Percentiles rank a stretch among this genome's conserved stretches.
Evolutionary conservation across 1,140 invertebrate genomes (phyloP).

Genomic region (Nephila pilipes): DNA sequence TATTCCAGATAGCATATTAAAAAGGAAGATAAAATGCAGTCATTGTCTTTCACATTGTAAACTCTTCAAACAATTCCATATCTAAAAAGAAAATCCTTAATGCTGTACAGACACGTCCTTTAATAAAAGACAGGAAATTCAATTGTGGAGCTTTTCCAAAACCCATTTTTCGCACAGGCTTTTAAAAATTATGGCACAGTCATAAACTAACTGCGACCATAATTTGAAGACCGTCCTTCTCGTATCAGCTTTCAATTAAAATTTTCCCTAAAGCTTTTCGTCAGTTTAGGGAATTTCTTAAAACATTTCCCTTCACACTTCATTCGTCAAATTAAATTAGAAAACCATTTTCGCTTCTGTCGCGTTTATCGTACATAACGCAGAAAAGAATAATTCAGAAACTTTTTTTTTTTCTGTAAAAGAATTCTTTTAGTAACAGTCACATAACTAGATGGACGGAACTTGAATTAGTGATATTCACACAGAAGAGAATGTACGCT

Average conservation of each 20-base stretch:
- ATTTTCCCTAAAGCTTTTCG: background rate
- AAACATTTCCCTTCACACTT: background rate
- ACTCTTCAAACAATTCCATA: too few species aligned
- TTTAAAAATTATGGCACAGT: background rate
- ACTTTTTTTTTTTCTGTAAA: too few species aligned
- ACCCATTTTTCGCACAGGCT: background rate
- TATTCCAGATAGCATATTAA: too few species aligned
- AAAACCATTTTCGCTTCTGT: background rate
- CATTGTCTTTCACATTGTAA: too few species aligned
- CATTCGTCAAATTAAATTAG: conserved; percentile 7
- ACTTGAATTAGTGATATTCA: too few species aligned
- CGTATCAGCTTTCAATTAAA: background rate
- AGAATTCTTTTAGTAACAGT: too few species aligned
- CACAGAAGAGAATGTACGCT: too few species aligned
- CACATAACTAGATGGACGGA: too few species aligned
- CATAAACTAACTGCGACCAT: background rate
- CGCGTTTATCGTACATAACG: too few species aligned
- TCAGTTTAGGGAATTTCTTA: background rate
- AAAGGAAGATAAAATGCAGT: too few species aligned
- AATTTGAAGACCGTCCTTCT: background rate
- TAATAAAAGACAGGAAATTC: background rate
- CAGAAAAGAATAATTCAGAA: too few species aligned
- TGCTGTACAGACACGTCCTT: background rate
- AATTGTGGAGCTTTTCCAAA: background rate
- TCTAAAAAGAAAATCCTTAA: background rate